Evolutionary conservation across 2,888 invertebrate genomes (phyloP).

Genomic region (Spodoptera littoralis): DNA sequence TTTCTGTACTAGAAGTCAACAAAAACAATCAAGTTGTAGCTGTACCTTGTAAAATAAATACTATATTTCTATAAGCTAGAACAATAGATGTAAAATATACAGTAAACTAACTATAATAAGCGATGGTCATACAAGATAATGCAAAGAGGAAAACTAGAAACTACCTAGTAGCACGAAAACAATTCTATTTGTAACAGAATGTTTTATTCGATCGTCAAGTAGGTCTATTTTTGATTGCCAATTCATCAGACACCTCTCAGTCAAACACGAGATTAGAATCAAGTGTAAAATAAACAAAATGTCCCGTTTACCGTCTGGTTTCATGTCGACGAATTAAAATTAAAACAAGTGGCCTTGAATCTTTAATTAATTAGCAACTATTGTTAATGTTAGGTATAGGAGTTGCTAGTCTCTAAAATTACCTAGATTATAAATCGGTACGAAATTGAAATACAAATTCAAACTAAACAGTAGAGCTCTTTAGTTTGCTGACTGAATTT

Average conservation of each 20-base stretch:
- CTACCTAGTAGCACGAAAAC: neutral
- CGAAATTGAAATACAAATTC: too few species aligned
- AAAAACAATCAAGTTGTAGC: too few species aligned
- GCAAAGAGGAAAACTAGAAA: constrained; percentile 11
- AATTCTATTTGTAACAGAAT: neutral
- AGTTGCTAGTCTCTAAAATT: too few species aligned
- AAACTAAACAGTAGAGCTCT: too few species aligned
- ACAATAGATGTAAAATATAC: constrained; percentile 13
- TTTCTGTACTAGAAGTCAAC: too few species aligned
- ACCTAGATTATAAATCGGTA: too few species aligned
- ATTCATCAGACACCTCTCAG: constrained; percentile 14
- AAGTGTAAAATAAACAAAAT: constrained; percentile 26
- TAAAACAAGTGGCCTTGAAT: constrained; percentile 21
- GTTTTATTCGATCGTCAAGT: constrained; percentile 5
- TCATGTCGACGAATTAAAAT: constrained; percentile 33
- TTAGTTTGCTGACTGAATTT: too few species aligned
- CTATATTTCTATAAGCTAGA: neutral
- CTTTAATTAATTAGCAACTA: constrained; percentile 25
- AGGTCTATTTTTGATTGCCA: constrained; percentile 12
- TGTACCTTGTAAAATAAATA: neutral
- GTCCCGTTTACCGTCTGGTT: constrained; percentile 17
- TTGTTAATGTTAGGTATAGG: constrained; percentile 11
- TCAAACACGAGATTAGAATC: constrained; percentile 12
- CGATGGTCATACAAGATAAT: constrained; percentile 6
- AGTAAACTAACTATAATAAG: constrained; percentile 8